phyloP scores from a whole-genome alignment of 2,113 vertebrate genomes.

The Corythornis cristatus region DNA sequence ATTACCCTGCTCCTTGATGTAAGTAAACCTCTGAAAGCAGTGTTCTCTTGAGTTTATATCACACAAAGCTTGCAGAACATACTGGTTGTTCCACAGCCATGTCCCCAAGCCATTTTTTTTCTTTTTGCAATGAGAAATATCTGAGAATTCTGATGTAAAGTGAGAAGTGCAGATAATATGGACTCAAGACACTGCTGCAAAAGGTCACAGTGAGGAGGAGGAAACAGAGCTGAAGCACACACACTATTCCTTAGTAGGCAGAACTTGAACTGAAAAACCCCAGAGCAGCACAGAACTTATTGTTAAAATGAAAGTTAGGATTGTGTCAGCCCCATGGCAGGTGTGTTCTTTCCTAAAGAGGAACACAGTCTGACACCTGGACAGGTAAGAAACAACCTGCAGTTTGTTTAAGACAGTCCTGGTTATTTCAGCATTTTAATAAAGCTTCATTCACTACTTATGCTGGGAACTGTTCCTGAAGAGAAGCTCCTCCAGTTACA shows the following conservation, averaged over 20 bases:
- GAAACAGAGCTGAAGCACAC: not conserved
- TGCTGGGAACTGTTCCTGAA: not conserved
- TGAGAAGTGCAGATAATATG: not conserved
- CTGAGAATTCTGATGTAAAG: not conserved
- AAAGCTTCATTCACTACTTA: not conserved
- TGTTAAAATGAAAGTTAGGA: not conserved
- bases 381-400: not conserved
- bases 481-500: not conserved
- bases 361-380: not conserved
- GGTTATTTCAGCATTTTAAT: not conserved
- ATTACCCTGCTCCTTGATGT: not conserved
- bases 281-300: not conserved
- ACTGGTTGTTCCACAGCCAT: not conserved
- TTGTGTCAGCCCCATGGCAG: not conserved
- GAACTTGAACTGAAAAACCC: not conserved
- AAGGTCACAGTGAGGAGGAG: constrained; percentile 12
- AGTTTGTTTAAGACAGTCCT: not conserved
- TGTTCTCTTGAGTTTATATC: not conserved
- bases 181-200: not conserved
- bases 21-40: not conserved
- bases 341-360: not conserved
- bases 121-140: not conserved
- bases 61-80: not conserved
- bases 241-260: not conserved
- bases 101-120: not conserved